Evolutionary conservation across 2,888 invertebrate genomes (phyloP), one percentile per base, ranked within the genome.

Genomic region (Himalopsyche anomala): DNA sequence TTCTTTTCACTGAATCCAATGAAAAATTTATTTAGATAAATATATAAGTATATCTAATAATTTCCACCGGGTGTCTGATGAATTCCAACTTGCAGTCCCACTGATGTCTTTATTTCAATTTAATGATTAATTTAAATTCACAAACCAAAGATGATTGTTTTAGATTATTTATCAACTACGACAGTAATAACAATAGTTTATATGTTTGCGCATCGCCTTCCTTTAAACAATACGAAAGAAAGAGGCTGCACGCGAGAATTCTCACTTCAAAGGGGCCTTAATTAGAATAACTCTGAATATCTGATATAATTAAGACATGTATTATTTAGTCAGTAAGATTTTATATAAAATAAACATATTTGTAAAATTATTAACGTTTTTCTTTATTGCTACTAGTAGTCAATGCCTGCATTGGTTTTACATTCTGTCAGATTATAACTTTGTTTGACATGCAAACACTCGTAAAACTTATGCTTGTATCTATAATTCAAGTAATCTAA

Each of bases 181-280:
- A 28, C 19, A 40, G 19, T 80, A 36, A 40, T 80, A 80, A 40
- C 80, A 80, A 80, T 80, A 80, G 80, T 17, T 80, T 4, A 40
- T 80, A 80, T 80, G 38, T 80, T 80, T 42, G 62, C 62, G n/a
- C 62, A 19, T n/a, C 62, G 28, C 9, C 62, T 51, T 51, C 51
- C 51, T 62, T 62, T 62, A 28, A 62, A 19, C 19, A 62, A 62
- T 62, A 62, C 62, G 8, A 56, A 56, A 56, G 56, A 56, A 84
- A 42, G 81, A 84, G 81, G 62, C 84, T 84, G 84, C 81, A 84
- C 19, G 69, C 84, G 62, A 81, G 81, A 74, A 85, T 81, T 84
- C 84, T 62, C 82, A 74, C 55, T 69, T 84, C 28, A 81, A 51
- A 79, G 85, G 56, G 82, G 85, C 85, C 85, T 85, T 85, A 54